A percentile compares a stretch with the other conserved stretches of the same genome.
These are phyloP conservation scores for Xiphophorus birchmanni DNA, from an alignment of 2,797 vertebrate genomes.

Conservation along the genomic window DNA sequence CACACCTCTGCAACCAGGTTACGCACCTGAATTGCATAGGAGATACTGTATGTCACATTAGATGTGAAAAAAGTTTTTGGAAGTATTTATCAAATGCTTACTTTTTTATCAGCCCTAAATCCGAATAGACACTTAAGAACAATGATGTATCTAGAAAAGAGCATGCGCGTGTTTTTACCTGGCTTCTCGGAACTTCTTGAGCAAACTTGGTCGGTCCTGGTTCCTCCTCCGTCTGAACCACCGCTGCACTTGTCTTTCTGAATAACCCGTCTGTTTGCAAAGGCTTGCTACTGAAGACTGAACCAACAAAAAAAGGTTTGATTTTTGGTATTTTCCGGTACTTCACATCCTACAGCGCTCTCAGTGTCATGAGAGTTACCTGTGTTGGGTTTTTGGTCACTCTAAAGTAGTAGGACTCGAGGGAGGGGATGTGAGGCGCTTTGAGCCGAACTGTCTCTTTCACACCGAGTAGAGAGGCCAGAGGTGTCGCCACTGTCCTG, in stretches of 20 bases:
- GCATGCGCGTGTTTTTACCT: conserved; percentile 75
- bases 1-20: neutral
- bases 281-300: conserved; percentile 86
- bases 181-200: conserved; percentile 95
- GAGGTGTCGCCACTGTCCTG: conserved; percentile 87
- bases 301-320: conserved; percentile 15
- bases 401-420: conserved; percentile 88
- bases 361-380: conserved; percentile 71
- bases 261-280: conserved; percentile 82
- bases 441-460: conserved; percentile 88
- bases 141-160: neutral
- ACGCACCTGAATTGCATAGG: neutral
- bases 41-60: neutral
- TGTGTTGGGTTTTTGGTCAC: conserved; percentile 88
- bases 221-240: conserved; percentile 95
- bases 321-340: conserved; percentile 1
- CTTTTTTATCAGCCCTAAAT: neutral
- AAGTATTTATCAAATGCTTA: neutral
- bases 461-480: conserved; percentile 87
- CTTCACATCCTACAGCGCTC: neutral
- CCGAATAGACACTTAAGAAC: neutral
- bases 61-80: neutral
- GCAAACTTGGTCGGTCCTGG: conserved; percentile 91
- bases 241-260: conserved; percentile 88
- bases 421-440: conserved; percentile 81